Evolutionary conservation across 1,140 invertebrate genomes (phyloP).

Genomic region (Meteorus sp.): DNA sequence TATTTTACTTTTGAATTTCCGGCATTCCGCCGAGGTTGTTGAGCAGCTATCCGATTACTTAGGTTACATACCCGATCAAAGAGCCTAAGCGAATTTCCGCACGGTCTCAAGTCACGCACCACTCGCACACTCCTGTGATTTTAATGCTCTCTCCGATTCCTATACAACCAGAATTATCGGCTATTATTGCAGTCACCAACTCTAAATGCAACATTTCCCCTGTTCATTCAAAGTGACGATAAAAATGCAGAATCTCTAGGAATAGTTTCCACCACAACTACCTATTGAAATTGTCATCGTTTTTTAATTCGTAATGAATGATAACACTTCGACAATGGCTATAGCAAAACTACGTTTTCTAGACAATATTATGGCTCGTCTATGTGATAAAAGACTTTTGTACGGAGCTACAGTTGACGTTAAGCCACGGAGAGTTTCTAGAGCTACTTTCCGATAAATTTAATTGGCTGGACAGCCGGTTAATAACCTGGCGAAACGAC

Average conservation of each 20-base stretch:
- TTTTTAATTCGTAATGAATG: too few species aligned
- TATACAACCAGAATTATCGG: background rate
- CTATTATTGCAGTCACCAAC: background rate
- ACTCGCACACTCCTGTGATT: constrained; percentile 5
- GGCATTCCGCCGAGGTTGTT: constrained; percentile 24
- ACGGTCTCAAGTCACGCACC: constrained; percentile 6
- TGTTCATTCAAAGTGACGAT: too few species aligned
- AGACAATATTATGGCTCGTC: too few species aligned
- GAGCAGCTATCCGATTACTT: constrained; percentile 25
- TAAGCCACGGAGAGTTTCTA: constrained; percentile 7
- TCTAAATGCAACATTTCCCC: too few species aligned
- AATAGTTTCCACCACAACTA: too few species aligned
- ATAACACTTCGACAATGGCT: too few species aligned
- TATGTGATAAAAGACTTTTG: too few species aligned
- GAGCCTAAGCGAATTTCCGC: background rate
- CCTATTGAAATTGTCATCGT: too few species aligned
- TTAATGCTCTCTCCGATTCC: background rate
- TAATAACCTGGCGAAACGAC: constrained; percentile 39
- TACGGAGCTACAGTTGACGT: background rate
- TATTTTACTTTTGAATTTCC: constrained; percentile 25
- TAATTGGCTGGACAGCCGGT: constrained; percentile 42
- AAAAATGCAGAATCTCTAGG: too few species aligned
- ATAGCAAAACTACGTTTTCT: too few species aligned
- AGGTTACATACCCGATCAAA: constrained; percentile 3
- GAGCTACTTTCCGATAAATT: constrained; percentile 41